A percentile compares a stretch with the other conserved stretches of the same genome.
Conservation (phyloP, 2,113 vertebrate genomes). For the Plotosus lineatus region DNA sequence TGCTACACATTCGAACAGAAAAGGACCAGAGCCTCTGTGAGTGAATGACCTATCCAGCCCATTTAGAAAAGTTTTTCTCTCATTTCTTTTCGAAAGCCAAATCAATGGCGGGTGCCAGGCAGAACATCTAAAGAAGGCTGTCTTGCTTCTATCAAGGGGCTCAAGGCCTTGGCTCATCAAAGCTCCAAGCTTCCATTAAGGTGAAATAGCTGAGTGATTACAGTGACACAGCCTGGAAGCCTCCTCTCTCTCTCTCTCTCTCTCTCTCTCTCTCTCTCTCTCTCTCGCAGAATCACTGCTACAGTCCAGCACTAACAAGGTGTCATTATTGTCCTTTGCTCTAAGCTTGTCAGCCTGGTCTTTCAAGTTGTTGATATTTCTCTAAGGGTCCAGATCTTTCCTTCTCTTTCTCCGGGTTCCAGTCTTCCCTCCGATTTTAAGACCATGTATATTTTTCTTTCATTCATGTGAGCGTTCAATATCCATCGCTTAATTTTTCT, state of each 20-base stretch:
- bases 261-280: conserved; percentile 14
- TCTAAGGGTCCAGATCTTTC: conserved; percentile 9
- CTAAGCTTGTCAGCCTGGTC: conserved; percentile 8
- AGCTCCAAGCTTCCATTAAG: conserved; percentile 53
- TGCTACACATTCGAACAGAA: conserved; percentile 38
- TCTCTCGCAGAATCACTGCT: neutral
- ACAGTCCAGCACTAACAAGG: conserved; percentile 48
- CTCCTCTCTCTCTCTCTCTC: conserved; percentile 25
- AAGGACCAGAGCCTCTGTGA: conserved; percentile 39
- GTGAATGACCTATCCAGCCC: conserved; percentile 50
- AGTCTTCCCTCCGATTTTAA: conserved; percentile 10
- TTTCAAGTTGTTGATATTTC: conserved; percentile 5
- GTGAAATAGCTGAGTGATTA: conserved; percentile 52
- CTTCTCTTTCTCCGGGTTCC: neutral
- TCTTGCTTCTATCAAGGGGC: conserved; percentile 46
- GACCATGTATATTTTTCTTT: neutral
- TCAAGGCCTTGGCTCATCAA: conserved; percentile 55
- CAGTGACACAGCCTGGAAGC: conserved; percentile 37
- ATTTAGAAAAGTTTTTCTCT: conserved; percentile 48
- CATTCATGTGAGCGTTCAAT: conserved; percentile 8
- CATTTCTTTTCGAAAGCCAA: conserved; percentile 44
- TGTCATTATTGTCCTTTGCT: conserved; percentile 48
- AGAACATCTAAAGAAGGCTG: conserved; percentile 48
- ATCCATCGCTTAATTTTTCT: neutral
- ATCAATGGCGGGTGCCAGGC: conserved; percentile 51